Evolutionary conservation across 1,140 invertebrate genomes (phyloP).

Genomic region (Dufourea novaeangliae): DNA sequence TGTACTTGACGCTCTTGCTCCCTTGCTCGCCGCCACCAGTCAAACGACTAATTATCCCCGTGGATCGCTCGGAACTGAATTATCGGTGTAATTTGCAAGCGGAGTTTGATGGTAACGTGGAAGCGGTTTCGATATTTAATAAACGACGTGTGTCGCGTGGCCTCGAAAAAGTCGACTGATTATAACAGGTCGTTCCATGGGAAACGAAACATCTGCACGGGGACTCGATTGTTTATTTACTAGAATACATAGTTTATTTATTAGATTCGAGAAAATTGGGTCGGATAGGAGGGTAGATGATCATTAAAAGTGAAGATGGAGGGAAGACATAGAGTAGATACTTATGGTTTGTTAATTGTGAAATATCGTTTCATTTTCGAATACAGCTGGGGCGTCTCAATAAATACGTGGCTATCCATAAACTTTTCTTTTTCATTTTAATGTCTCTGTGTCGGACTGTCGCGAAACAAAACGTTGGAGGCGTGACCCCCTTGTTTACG

Average conservation of each 20-base stretch:
- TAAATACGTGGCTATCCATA: too few relatives aligned
- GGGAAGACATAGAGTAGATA: too few relatives aligned
- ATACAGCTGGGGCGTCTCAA: too few relatives aligned
- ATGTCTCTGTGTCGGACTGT: too few relatives aligned
- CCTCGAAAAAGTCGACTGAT: neutral
- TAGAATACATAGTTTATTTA: neutral
- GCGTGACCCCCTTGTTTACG: too few relatives aligned
- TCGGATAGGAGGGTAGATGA: neutral
- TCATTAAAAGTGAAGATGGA: too few relatives aligned
- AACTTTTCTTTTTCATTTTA: too few relatives aligned
- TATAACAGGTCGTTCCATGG: neutral
- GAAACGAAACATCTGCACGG: neutral
- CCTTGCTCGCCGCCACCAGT: neutral
- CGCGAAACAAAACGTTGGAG: too few relatives aligned
- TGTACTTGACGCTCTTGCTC: neutral
- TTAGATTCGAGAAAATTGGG: neutral
- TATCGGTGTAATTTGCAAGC: conserved; percentile 2
- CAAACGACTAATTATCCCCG: conserved; percentile 25
- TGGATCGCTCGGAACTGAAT: conserved; percentile 20
- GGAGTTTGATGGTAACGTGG: neutral
- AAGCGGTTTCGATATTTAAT: conserved; percentile 18
- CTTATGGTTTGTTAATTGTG: too few relatives aligned
- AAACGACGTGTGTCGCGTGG: neutral
- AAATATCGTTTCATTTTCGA: too few relatives aligned
- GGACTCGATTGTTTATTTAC: neutral